phyloP scores from a whole-genome alignment of 1,140 invertebrate genomes.

The Ceratosolen solmsi region DNA sequence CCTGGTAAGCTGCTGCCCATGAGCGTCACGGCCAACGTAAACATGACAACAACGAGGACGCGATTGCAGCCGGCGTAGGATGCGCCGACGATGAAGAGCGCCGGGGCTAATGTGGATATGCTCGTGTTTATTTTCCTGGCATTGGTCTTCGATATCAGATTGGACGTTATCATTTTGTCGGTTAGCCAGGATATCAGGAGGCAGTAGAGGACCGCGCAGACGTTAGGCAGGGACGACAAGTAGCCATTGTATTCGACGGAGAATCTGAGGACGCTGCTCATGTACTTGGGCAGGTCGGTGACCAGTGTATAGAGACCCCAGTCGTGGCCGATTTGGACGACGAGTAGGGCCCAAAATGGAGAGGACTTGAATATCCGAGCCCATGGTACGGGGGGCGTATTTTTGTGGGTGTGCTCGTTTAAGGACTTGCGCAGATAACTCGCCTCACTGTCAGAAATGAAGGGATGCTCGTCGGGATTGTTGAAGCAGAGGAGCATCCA shows the following conservation, averaged over 20 bases:
- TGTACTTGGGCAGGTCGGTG: slow-evolving; percentile 93
- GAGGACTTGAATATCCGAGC: slow-evolving; percentile 82
- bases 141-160: slow-evolving; percentile 76
- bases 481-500: slow-evolving; percentile 84
- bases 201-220: slow-evolving; percentile 82
- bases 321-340: slow-evolving; percentile 87
- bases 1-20: slow-evolving; percentile 76
- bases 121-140: slow-evolving; percentile 84
- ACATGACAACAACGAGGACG: slow-evolving; percentile 77
- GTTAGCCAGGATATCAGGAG: slow-evolving; percentile 79
- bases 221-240: slow-evolving; percentile 81
- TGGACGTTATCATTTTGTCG: slow-evolving; percentile 79
- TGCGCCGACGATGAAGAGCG: slow-evolving; percentile 85
- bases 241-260: slow-evolving; percentile 83
- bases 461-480: slow-evolving; percentile 86
- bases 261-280: slow-evolving; percentile 90
- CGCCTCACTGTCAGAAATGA: slow-evolving; percentile 85
- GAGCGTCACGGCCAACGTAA: slow-evolving; percentile 81
- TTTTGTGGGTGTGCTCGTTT: slow-evolving; percentile 73
- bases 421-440: slow-evolving; percentile 81
- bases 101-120: slow-evolving; percentile 81
- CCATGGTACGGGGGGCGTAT: slow-evolving; percentile 81
- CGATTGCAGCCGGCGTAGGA: slow-evolving; percentile 86
- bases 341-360: slow-evolving; percentile 83
- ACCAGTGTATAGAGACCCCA: slow-evolving; percentile 96